phyloP scores from a whole-genome alignment of 1,140 invertebrate species.

The Drosophila asahinai region DNA sequence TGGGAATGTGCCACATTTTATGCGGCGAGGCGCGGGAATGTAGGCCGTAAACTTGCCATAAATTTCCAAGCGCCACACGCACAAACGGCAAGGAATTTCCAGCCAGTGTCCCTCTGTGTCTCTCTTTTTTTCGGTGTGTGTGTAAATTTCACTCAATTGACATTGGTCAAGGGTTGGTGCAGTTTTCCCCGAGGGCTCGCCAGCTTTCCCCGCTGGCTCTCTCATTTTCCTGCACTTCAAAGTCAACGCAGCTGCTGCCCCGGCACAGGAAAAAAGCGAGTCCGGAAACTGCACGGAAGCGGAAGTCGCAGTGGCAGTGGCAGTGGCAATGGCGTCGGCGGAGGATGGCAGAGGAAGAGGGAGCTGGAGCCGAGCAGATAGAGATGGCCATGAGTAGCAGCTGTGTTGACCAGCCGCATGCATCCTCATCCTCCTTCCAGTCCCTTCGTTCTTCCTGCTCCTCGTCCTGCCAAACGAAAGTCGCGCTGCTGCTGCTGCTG shows the following conservation, averaged over 20 bases:
- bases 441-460: not conserved
- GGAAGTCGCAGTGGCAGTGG: constrained; percentile 76
- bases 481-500: constrained; percentile 67
- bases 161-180: constrained; percentile 42
- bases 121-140: constrained; percentile 4
- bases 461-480: constrained; percentile 38
- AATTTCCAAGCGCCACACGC: constrained; percentile 61
- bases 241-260: constrained; percentile 78
- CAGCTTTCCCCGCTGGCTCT: constrained; percentile 42
- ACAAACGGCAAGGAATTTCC: constrained; percentile 56
- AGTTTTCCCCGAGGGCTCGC: constrained; percentile 11
- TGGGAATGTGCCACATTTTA: constrained; percentile 78
- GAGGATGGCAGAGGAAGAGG: not conserved
- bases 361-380: constrained; percentile 2
- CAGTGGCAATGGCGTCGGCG: constrained; percentile 37
- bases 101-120: constrained; percentile 16
- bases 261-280: constrained; percentile 47
- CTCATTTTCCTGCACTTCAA: constrained; percentile 69
- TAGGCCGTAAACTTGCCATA: constrained; percentile 75
- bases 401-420: constrained; percentile 45
- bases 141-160: constrained; percentile 82
- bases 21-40: constrained; percentile 59
- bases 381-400: constrained; percentile 38
- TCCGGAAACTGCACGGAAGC: constrained; percentile 80
- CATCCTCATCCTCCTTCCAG: not conserved